Evolutionary conservation across 2,797 vertebrate species (phyloP), one percentile per base, ranked within the genome.

Genomic region (Coregonus suidteri): DNA sequence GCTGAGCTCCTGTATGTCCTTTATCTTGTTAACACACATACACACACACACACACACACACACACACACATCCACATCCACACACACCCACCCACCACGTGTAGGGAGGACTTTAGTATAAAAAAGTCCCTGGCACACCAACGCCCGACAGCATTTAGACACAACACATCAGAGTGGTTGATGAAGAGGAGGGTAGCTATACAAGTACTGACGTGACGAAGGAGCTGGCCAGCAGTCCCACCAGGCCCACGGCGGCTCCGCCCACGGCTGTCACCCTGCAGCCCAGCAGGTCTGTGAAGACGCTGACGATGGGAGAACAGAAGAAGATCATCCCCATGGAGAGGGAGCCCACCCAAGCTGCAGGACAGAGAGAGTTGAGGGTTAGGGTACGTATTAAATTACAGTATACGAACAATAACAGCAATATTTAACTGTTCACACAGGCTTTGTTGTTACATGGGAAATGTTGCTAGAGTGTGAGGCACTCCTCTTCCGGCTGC

Each of bases 261-360:
- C 88, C 75, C 4, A 98, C 93, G 0, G 98, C 98, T 0, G 97
- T 97, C 47, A 93, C 89, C 76, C 95, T 93, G 89, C 98, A 99
- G 35, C 98, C 98, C 2, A 96, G 93, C 51, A 96, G 75, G 87
- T 99, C 97, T 0, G 98, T 99, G 93, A 98, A 97, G 86, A 99
- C 77, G 65, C 97, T 98, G 91, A 96, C 98, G 71, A 99, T 95
- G 0, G 97, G 98, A 59, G 98, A 99, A 86, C 97, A 98, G 92
- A 99, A 96, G 94, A 99, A 99, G 90, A 99, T 97, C 97, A 99
- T 97, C 3, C 98, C 98, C 97, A 99, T 99, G 65, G 96, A 97
- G 53, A 99, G 93, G 34, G 98, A 99, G 85, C 93, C 94, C 74
- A 99, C 97, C 97, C 95, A 97, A 0, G 98, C 98, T 99, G 94